Evolutionary conservation across 2,797 vertebrate species (phyloP).

Genomic region (Siniperca undulata): DNA sequence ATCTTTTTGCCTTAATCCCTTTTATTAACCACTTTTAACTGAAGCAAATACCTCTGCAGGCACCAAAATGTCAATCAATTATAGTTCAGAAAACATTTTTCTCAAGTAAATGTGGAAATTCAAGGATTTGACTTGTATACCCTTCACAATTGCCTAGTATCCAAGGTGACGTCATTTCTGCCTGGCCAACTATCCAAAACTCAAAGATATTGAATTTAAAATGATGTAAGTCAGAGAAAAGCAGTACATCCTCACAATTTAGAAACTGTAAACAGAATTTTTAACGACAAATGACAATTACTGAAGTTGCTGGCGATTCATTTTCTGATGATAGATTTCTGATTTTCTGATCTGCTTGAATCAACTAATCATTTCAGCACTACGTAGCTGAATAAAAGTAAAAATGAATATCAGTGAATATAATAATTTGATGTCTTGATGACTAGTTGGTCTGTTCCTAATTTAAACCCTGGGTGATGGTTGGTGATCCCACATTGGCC

Average conservation of each 20-base stretch:
- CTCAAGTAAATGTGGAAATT: not conserved
- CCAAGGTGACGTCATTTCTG: not conserved
- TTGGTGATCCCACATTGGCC: constrained; percentile 2
- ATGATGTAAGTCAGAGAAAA: not conserved
- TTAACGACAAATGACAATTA: not conserved
- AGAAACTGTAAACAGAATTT: not conserved
- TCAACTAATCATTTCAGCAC: not conserved
- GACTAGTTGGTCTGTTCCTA: constrained; percentile 16
- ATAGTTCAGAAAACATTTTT: not conserved
- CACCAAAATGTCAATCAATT: not conserved
- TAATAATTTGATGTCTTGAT: constrained; percentile 8
- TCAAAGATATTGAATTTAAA: not conserved
- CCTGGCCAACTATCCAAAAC: not conserved
- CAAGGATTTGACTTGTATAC: not conserved
- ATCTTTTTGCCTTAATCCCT: not conserved
- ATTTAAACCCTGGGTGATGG: constrained; percentile 37
- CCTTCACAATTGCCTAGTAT: not conserved
- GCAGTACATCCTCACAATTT: not conserved
- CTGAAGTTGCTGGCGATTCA: not conserved
- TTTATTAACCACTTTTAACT: not conserved
- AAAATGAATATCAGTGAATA: not conserved
- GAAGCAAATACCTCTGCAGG: not conserved
- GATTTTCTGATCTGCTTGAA: not conserved
- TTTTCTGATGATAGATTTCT: not conserved
- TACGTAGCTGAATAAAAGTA: not conserved